These are phyloP conservation scores for Aporophyla nigra DNA, from an alignment of 2,888 invertebrate genomes.

Conservation along the genomic window DNA sequence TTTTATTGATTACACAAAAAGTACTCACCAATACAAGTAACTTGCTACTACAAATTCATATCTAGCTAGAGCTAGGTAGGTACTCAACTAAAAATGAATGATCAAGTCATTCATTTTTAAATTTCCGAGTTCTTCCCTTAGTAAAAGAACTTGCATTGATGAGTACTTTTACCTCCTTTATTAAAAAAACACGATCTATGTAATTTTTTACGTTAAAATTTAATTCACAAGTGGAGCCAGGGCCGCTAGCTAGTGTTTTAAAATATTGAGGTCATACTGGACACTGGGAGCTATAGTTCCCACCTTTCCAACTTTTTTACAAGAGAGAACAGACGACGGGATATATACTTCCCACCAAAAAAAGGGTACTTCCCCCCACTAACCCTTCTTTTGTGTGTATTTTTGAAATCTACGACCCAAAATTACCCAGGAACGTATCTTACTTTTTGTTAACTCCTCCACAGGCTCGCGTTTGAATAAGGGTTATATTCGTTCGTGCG, in stretches of 20 bases:
- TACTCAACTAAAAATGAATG: too few relatives aligned
- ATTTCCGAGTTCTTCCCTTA: conserved; percentile 12
- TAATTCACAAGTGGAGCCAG: conserved; percentile 39
- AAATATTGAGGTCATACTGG: conserved; percentile 32
- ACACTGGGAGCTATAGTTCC: conserved; percentile 39
- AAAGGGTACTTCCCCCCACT: background rate
- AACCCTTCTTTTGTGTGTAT: background rate
- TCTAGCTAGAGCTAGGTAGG: too few relatives aligned
- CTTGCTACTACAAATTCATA: too few relatives aligned
- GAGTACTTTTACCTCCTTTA: background rate
- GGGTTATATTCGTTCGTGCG: too few relatives aligned
- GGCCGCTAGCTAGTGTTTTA: conserved; percentile 5
- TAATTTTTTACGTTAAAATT: conserved; percentile 4
- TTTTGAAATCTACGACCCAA: conserved; percentile 31
- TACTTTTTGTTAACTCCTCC: background rate
- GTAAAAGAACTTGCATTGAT: conserved; percentile 3
- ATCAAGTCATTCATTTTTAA: conserved; percentile 10
- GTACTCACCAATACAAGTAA: too few relatives aligned
- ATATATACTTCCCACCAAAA: conserved; percentile 25
- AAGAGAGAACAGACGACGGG: conserved; percentile 33
- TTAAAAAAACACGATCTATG: background rate
- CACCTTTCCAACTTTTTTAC: conserved; percentile 28
- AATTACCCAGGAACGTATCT: conserved; percentile 16
- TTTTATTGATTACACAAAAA: background rate
- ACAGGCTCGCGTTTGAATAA: conserved; percentile 2